Base-by-base conservation (phyloP, 2,113 vertebrate species). In the Myanophis thanlyinensis region DNA sequence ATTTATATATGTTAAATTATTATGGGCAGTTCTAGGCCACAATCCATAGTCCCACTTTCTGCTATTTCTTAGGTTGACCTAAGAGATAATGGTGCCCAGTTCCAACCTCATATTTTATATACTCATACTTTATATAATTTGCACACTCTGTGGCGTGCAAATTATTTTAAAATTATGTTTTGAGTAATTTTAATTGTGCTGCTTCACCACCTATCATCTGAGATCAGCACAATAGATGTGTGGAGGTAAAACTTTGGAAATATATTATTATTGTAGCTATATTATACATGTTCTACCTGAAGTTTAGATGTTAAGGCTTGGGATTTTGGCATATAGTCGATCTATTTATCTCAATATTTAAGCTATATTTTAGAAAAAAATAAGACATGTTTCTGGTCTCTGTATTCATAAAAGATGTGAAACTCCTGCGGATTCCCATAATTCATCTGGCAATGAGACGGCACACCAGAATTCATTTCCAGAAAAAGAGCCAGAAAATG, bases 371-470 rank as follows among this genome's bases (percentile, higher is more conserved):
- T n/a, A 3, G 51, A 52, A 9, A 49, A 48, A 51, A 20, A 40
- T 85, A 59, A 92, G 35, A 12, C 40, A 67, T 88, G 95, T 86
- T 96, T 5, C 91, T 93, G 67, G 95, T 94, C 95, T 94, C 46
- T 51, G 93, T 93, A 87, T 96, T 96, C 88, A 90, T 94, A 92
- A 40, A 95, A 98, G 98, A 97, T 98, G 98, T 62, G 98, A 98
- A 88, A 98, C 98, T 85, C 98, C 98, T 0, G 97, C 98, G 73
- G 99, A 99, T 96, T 97, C 97, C 62, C 99, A 98, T 97, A 96
- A 95, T 53, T 97, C 98, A 54, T 97, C 97, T n/a, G 97, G 95
- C 93, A 97, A 97, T 92, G 98, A 98, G 95, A 91, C 95, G 62
- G 89, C 94, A 86, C 97, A 98, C 91, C 98, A 98, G 87, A 98